Evolutionary conservation across 1,140 invertebrate species (phyloP), one percentile per base, ranked within the genome.

Genomic region (Micrasema minimum): DNA sequence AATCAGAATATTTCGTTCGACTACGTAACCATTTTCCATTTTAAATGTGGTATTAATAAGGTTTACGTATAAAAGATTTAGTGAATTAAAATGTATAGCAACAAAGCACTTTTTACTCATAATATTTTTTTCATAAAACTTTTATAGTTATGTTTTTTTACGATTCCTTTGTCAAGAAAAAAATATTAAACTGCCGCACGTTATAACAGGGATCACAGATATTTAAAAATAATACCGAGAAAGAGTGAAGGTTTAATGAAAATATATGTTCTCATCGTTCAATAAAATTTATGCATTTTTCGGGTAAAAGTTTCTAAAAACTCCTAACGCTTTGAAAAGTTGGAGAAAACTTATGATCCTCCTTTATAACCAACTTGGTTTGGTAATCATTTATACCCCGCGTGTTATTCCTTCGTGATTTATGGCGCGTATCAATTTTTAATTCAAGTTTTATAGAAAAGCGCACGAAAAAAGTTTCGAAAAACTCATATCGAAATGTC

Each of bases 391-490:
- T 38, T 59, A 26, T 59, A 12, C 55, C 14, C 9, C 7, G 18
- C 20, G 55, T 31, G 16, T 31, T 31, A 31, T 31, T 4, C 20
- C 6, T 22, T 10, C 55, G 55, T 59, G 55, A 59, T 59, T 59
- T 59, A 59, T 59, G 55, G 55, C 31, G 55, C 31, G 9, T 12
- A 43, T 41, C 16, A 59, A 43, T 41, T 59, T 59, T 59, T 59
- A 59, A 59, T 59, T 59, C 37, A 59, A 59, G 38, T 59, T 59
- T 59, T 43, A 59, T 59, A 35, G 35, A 59, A 59, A 12, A 35
- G 1, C 16, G 5, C 31, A 16, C 1, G 37, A 59, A 59, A 59
- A 55, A 51, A 55, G 5, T 16, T 11, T 37, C 26, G 12, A 23
- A 18, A 59, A 41, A 41, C 35, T 22, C n/a, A 38, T 59, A 38